Conservation (phyloP, 1,140 invertebrate genomes). For the Caenorhabditis latens region DNA sequence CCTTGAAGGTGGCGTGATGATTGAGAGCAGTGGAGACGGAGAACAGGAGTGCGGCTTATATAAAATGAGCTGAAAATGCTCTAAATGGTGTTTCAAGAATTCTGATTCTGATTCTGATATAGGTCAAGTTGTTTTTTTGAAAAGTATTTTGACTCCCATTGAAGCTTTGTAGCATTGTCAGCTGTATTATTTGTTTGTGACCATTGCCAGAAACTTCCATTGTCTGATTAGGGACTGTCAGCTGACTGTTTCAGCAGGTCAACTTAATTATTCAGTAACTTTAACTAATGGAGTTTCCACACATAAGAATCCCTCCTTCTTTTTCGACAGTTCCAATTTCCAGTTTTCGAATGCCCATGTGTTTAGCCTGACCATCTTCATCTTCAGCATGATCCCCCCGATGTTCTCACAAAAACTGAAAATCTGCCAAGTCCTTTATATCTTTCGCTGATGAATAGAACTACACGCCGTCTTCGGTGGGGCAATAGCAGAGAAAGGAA, state of each 20-base stretch:
- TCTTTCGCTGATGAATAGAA: not conserved
- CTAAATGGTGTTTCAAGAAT: not conserved
- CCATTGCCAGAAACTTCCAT: not conserved
- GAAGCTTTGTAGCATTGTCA: too few species aligned
- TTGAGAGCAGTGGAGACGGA: conserved; percentile 34
- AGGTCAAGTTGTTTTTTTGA: too few species aligned
- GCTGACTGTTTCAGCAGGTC: too few species aligned
- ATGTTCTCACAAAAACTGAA: not conserved
- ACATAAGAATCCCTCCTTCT: too few species aligned
- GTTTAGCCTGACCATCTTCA: not conserved
- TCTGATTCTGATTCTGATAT: not conserved
- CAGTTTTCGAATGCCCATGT: not conserved
- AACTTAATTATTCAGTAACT: too few species aligned
- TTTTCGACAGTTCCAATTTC: too few species aligned
- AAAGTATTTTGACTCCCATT: too few species aligned
- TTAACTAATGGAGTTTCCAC: too few species aligned
- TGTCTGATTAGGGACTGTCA: not conserved
- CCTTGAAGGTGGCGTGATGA: conserved; percentile 26
- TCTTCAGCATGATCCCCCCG: not conserved
- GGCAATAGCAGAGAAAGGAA: not conserved
- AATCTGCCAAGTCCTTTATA: not conserved
- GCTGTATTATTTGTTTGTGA: too few species aligned
- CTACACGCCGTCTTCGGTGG: not conserved
- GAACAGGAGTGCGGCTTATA: conserved; percentile 33
- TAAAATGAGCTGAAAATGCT: conserved; percentile 1